Evolutionary conservation across 2,797 vertebrate genomes (phyloP).

Genomic region (Threskiornis aethiopicus): DNA sequence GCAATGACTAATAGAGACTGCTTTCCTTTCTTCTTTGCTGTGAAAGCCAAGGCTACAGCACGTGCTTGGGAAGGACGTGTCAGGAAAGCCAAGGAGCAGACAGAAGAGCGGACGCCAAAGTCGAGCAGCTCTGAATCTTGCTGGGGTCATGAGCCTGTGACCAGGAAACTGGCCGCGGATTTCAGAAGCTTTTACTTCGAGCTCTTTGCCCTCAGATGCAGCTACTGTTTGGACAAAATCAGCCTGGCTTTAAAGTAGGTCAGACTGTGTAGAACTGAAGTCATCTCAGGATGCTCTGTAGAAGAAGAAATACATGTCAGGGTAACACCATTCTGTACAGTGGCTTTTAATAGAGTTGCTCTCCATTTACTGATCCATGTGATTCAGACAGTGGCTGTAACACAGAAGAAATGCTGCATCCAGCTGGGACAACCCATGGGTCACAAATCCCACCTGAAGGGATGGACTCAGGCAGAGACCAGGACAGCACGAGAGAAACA

Average conservation of each 20-base stretch:
- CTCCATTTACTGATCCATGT: not conserved
- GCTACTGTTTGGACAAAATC: not conserved
- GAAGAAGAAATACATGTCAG: not conserved
- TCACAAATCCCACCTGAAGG: not conserved
- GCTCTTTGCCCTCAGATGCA: not conserved
- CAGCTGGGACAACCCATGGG: not conserved
- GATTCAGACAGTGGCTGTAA: not conserved
- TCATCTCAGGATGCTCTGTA: not conserved
- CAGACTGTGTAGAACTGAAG: not conserved
- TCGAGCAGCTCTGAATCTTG: not conserved
- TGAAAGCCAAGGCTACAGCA: not conserved
- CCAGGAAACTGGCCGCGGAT: not conserved
- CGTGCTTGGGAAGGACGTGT: not conserved
- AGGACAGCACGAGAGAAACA: fast-evolving
- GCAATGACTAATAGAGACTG: not conserved
- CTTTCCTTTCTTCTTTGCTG: not conserved
- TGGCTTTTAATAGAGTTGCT: not conserved
- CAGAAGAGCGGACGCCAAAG: not conserved
- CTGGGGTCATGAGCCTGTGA: not conserved
- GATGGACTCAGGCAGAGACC: not conserved
- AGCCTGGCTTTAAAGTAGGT: slow-evolving; percentile 7
- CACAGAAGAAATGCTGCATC: not conserved
- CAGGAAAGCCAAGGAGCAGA: not conserved
- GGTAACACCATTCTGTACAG: not conserved
- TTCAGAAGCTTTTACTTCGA: not conserved